These are phyloP conservation scores for Phrynocephalus guinanensis DNA, from an alignment of 2,797 vertebrate genomes.

Conservation along the genomic window DNA sequence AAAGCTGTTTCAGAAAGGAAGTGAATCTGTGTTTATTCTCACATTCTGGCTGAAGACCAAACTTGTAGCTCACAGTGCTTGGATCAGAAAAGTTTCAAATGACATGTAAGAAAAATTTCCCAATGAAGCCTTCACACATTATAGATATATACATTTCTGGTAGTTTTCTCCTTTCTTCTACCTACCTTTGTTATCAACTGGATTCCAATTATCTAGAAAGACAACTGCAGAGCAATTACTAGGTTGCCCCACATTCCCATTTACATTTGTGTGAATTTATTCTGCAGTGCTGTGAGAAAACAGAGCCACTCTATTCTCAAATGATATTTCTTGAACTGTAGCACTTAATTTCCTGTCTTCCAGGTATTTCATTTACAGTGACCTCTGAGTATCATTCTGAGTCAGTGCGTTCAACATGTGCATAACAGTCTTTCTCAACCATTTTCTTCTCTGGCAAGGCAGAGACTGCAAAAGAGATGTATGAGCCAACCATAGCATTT, in stretches of 20 bases:
- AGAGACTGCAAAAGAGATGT: slow-evolving; percentile 57
- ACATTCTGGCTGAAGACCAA: slow-evolving; percentile 6
- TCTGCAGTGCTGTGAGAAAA: slow-evolving; percentile 73
- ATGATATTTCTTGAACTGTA: slow-evolving; percentile 73
- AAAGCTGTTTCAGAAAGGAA: slow-evolving; percentile 26
- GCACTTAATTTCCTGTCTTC: slow-evolving; percentile 78
- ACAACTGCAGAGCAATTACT: slow-evolving; percentile 1
- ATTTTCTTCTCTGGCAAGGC: slow-evolving; percentile 53
- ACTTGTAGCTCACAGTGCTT: not conserved
- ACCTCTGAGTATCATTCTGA: slow-evolving; percentile 76
- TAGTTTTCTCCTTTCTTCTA: slow-evolving; percentile 46
- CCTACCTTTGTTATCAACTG: slow-evolving; percentile 54
- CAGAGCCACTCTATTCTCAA: slow-evolving; percentile 72
- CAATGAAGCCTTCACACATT: not conserved
- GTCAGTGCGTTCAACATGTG: slow-evolving; percentile 64
- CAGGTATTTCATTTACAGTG: slow-evolving; percentile 78
- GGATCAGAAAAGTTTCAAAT: not conserved
- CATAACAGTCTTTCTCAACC: slow-evolving; percentile 44
- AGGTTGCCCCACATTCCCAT: slow-evolving; percentile 18
- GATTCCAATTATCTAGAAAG: slow-evolving; percentile 46
- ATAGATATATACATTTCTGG: slow-evolving; percentile 30
- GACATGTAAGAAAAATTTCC: not conserved
- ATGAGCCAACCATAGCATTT: not conserved
- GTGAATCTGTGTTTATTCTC: slow-evolving; percentile 5
- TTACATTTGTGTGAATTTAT: slow-evolving; percentile 76